These are phyloP conservation scores for Myripristis jacobus DNA, from an alignment of 2,797 vertebrate species.

Conservation along the genomic window DNA sequence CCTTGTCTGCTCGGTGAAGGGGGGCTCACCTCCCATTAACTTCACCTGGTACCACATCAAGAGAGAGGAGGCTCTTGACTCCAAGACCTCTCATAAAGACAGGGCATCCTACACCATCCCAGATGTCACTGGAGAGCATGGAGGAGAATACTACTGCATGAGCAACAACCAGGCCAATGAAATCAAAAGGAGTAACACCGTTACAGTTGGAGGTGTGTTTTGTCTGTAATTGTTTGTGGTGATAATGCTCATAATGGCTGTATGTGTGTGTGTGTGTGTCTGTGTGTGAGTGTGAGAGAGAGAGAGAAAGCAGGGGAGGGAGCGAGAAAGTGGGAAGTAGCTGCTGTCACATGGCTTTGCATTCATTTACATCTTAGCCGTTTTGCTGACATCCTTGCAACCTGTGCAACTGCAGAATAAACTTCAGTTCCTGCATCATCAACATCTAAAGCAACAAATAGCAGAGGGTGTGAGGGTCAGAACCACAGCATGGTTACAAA, in stretches of 20 bases:
- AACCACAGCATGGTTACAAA: neutral
- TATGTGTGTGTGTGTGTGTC: neutral
- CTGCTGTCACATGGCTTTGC: neutral
- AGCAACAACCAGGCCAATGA: conserved; percentile 67
- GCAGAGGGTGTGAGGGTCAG: neutral
- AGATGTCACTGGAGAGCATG: conserved; percentile 44
- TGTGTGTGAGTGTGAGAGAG: too few relatives aligned
- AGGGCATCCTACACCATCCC: conserved; percentile 42
- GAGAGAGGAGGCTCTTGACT: neutral
- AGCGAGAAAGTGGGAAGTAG: neutral
- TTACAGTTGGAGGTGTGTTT: conserved; percentile 71
- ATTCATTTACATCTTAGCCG: neutral
- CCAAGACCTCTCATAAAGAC: neutral
- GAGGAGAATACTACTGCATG: conserved; percentile 77
- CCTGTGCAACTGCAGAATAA: neutral
- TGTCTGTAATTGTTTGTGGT: neutral
- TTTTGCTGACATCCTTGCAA: neutral
- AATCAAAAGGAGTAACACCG: conserved; percentile 22
- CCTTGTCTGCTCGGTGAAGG: conserved; percentile 73
- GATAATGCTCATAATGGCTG: neutral
- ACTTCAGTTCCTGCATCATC: neutral
- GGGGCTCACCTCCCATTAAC: conserved; percentile 74
- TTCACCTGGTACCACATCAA: conserved; percentile 72
- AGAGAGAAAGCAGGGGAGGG: too few relatives aligned
- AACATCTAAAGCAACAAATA: neutral